phyloP scores from a whole-genome alignment of 2,113 vertebrate genomes.

The Callopanchax toddi region DNA sequence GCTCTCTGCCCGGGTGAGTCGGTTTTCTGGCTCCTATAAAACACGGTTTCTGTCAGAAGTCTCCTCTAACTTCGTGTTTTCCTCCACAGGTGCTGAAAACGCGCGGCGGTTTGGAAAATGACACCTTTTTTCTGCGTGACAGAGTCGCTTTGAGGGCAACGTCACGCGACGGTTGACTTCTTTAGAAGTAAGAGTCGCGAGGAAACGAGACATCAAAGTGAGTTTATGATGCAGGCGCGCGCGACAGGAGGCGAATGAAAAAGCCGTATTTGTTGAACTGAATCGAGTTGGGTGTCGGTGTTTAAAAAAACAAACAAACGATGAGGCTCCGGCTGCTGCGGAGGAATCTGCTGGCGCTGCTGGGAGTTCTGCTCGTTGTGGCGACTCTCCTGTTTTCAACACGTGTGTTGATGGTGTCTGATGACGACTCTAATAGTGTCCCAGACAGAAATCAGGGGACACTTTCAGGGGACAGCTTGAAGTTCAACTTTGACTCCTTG shows the following conservation, averaged over 20 bases:
- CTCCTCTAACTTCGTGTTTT: neutral
- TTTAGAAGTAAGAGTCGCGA: neutral
- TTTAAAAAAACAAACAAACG: conserved; percentile 3
- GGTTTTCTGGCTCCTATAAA: neutral
- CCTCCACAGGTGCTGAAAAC: conserved; percentile 35
- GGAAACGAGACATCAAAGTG: neutral
- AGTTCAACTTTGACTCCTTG: conserved; percentile 58
- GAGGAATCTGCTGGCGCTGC: conserved; percentile 65
- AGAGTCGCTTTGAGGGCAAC: neutral
- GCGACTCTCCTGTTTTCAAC: conserved; percentile 57
- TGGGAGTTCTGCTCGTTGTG: conserved; percentile 51
- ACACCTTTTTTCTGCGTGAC: neutral
- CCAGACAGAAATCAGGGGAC: neutral
- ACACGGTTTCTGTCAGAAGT: neutral
- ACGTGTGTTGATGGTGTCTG: conserved; percentile 28
- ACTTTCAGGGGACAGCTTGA: conserved; percentile 12
- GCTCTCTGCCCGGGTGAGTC: conserved; percentile 39
- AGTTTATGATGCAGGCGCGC: conserved; percentile 16
- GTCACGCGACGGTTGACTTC: conserved; percentile 18
- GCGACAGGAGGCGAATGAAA: conserved; percentile 34
- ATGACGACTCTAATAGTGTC: neutral
- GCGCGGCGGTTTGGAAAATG: conserved; percentile 5
- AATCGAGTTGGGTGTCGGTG: neutral
- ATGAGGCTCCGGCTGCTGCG: conserved; percentile 76
- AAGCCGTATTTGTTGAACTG: neutral